A percentile compares a stretch with the other conserved stretches of the same genome.
Evolutionary conservation across 2,113 vertebrate species (phyloP).

Genomic region (Leptobrachium ailaonicum): DNA sequence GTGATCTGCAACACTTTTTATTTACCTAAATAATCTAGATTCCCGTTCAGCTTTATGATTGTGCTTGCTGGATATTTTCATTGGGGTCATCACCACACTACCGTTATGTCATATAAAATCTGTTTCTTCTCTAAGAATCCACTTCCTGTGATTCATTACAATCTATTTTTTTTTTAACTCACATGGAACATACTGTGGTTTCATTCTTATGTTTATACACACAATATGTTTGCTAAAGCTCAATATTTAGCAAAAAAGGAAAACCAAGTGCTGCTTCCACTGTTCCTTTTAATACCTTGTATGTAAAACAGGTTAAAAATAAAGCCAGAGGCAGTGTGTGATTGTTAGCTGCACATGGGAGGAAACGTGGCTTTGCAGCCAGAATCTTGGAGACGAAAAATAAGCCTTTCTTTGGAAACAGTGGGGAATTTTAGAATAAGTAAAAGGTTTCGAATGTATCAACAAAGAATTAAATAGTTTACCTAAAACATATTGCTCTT

Average conservation of each 20-base stretch:
- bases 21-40: no score
- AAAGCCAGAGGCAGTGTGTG: constrained; percentile 22
- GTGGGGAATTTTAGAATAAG: constrained; percentile 1
- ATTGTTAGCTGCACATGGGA: constrained; percentile 23
- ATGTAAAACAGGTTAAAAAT: constrained; percentile 37
- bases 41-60: no score
- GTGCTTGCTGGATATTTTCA: no score
- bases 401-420: constrained; percentile 11
- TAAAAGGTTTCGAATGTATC: neutral
- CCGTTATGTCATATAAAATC: no score
- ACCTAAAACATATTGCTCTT: constrained; percentile 10
- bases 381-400: neutral
- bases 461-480: constrained; percentile 16
- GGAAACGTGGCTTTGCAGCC: neutral
- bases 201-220: no score
- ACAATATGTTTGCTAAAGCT: neutral
- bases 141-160: no score
- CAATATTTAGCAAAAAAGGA: neutral
- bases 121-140: no score
- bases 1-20: no score
- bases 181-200: no score
- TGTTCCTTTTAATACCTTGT: constrained; percentile 17
- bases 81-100: no score
- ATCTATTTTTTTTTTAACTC: no score
- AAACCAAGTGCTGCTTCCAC: neutral